Conservation (phyloP, 2,113 vertebrate species). For the Austrofundulus limnaeus region DNA sequence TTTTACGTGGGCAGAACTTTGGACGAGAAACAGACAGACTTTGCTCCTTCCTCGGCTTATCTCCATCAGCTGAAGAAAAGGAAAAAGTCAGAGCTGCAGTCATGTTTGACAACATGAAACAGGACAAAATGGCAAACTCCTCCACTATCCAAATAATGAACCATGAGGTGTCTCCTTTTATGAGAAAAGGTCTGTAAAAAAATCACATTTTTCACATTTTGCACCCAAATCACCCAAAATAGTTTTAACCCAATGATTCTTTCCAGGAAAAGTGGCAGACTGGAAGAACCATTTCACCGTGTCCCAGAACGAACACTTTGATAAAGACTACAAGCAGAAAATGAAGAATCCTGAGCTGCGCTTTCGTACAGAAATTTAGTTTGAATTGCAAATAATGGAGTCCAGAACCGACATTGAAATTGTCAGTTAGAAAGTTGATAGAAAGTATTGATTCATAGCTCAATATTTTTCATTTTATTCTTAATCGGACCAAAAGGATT, state of each 20-base stretch:
- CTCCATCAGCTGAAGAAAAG: slow-evolving; percentile 49
- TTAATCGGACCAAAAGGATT: too few relatives aligned
- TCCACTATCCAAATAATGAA: slow-evolving; percentile 40
- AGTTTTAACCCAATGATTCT: neutral
- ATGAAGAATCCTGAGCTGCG: slow-evolving; percentile 61
- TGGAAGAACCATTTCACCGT: slow-evolving; percentile 74
- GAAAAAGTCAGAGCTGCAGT: slow-evolving; percentile 64
- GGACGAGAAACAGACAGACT: slow-evolving; percentile 68
- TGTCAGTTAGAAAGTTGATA: too few relatives aligned
- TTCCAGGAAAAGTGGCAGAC: slow-evolving; percentile 73
- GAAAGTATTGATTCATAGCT: too few relatives aligned
- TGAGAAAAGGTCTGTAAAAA: slow-evolving; percentile 75
- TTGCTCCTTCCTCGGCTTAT: slow-evolving; percentile 78
- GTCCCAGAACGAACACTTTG: slow-evolving; percentile 72
- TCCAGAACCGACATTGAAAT: too few relatives aligned
- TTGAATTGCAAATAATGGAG: neutral
- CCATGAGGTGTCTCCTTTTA: slow-evolving; percentile 68
- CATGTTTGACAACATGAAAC: slow-evolving; percentile 82
- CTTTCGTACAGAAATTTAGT: slow-evolving; percentile 58
- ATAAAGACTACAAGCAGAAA: slow-evolving; percentile 70
- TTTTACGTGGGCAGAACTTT: slow-evolving; percentile 72
- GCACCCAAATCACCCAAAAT: neutral
- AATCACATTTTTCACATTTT: neutral
- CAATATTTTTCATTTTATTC: too few relatives aligned
- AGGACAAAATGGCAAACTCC: slow-evolving; percentile 77